These are phyloP conservation scores for Poliocrania exsul DNA, from an alignment of 2,797 vertebrate species.

Conservation along the genomic window DNA sequence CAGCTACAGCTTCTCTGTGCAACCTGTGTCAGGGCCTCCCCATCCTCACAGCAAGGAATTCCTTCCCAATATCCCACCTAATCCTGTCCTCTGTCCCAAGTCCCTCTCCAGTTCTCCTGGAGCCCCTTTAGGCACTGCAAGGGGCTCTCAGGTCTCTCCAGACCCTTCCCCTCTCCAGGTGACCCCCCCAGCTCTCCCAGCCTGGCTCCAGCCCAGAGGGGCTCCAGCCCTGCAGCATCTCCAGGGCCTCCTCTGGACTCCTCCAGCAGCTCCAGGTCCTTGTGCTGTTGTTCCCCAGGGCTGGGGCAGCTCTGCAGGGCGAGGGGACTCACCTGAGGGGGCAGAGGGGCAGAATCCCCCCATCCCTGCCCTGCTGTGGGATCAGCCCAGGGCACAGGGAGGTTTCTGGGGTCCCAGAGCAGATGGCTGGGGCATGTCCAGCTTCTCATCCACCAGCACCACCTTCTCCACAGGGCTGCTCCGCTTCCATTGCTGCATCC, in stretches of 20 bases:
- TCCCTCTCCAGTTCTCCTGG: neutral
- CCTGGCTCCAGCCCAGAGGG: neutral
- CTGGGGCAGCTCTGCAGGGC: neutral
- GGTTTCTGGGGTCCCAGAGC: neutral
- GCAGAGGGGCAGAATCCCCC: neutral
- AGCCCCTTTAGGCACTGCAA: neutral
- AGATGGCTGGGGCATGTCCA: neutral
- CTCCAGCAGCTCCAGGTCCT: neutral
- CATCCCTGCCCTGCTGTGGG: rapidly evolving
- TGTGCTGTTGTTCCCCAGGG: neutral
- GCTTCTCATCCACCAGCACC: neutral
- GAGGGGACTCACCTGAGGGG: neutral
- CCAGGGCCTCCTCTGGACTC: rapidly evolving
- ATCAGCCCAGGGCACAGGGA: neutral
- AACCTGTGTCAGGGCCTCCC: neutral
- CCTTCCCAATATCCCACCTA: neutral
- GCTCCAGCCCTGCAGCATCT: neutral
- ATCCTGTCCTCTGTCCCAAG: neutral
- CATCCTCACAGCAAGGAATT: rapidly evolving
- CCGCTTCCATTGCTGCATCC: neutral
- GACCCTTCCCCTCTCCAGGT: neutral
- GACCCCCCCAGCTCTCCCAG: neutral
- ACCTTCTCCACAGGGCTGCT: neutral
- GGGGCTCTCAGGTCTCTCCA: neutral
- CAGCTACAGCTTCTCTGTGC: neutral